A percentile compares a stretch with the other conserved stretches of the same genome.
Conservation (phyloP, 2,797 vertebrate species). For the Alauda arvensis region DNA sequence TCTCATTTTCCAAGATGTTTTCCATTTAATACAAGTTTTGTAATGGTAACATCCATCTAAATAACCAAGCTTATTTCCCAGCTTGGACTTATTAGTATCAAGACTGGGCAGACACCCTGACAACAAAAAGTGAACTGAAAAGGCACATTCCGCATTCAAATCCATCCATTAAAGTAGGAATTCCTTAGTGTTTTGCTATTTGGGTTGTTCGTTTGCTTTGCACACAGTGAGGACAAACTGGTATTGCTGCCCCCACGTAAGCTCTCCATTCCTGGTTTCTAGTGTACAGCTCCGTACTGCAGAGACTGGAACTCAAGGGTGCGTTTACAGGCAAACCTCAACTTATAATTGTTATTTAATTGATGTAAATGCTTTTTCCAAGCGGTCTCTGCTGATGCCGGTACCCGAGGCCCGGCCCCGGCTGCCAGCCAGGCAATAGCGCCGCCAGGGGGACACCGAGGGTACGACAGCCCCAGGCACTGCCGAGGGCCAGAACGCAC, state of each 20-base stretch:
- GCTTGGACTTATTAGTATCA: not conserved
- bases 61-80: not conserved
- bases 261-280: not conserved
- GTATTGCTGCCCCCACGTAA: rapidly evolving
- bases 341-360: not conserved
- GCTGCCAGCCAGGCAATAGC: not conserved
- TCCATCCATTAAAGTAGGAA: not conserved
- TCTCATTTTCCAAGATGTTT: not conserved
- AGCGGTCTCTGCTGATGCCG: not conserved
- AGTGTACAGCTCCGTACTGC: not conserved
- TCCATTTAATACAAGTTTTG: not conserved
- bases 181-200: not conserved
- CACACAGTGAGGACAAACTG: not conserved
- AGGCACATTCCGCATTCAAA: not conserved
- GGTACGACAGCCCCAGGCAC: not conserved
- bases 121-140: not conserved
- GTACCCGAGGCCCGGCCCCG: not conserved
- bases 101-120: not conserved
- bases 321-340: not conserved
- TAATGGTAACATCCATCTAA: not conserved
- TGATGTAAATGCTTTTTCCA: not conserved
- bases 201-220: not conserved
- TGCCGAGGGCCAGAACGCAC: not conserved
- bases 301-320: not conserved
- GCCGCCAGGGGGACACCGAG: constrained; percentile 54